Evolutionary conservation across 2,797 vertebrate species (phyloP).

Genomic region (Cynopterus sphinx): DNA sequence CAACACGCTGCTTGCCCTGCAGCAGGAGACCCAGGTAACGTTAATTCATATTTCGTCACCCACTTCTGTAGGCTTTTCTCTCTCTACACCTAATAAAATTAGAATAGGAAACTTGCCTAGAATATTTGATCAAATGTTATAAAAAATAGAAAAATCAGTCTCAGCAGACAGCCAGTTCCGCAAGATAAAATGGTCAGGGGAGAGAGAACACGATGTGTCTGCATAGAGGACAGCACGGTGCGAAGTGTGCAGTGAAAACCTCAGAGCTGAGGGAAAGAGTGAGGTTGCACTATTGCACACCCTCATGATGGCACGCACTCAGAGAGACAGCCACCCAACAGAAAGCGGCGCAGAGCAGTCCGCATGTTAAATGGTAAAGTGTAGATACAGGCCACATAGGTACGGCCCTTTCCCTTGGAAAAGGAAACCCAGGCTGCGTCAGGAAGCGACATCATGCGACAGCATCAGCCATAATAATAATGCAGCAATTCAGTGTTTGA

Average conservation of each 20-base stretch:
- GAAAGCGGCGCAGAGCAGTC: background rate
- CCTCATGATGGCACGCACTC: background rate
- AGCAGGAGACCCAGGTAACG: background rate
- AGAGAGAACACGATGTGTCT: background rate
- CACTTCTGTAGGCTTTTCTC: background rate
- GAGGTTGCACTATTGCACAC: background rate
- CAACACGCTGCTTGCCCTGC: background rate
- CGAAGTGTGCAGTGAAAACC: background rate
- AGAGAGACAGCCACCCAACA: background rate
- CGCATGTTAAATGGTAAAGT: background rate
- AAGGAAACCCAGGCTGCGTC: background rate
- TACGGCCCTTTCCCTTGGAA: background rate
- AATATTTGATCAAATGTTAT: background rate
- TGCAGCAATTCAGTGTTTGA: background rate
- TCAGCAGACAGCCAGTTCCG: background rate
- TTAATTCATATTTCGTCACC: background rate
- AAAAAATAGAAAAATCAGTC: background rate
- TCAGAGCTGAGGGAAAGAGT: background rate
- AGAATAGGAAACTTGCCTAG: background rate
- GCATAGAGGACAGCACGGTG: background rate
- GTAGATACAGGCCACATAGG: accelerated
- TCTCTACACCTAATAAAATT: background rate
- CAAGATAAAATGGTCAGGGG: background rate
- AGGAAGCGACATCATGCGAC: background rate
- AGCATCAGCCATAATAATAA: background rate